A percentile compares a stretch with the other conserved stretches of the same genome.
Conservation (phyloP, 2,888 invertebrate genomes). For the Ochropacha duplaris region DNA sequence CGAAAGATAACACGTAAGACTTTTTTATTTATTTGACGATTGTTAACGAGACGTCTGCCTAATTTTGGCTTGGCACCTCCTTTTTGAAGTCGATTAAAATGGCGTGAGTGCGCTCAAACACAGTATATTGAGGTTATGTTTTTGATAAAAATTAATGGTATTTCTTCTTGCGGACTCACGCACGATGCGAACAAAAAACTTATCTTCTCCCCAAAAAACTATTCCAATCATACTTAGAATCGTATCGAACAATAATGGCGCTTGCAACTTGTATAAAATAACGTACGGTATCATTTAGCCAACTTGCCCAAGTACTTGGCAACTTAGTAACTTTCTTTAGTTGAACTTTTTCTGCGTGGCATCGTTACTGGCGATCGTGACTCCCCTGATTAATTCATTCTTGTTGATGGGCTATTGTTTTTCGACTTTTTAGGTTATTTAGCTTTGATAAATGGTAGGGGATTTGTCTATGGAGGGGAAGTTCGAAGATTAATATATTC, state of each 20-base stretch:
- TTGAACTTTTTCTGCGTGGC: constrained; percentile 63
- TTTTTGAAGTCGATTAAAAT: no score
- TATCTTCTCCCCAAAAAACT: constrained; percentile 30
- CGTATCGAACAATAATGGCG: constrained; percentile 44
- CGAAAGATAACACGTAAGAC: no score
- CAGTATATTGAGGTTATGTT: no score
- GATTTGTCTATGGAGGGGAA: constrained; percentile 46
- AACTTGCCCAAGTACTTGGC: constrained; percentile 23
- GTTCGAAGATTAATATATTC: constrained; percentile 37
- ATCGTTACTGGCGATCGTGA: constrained; percentile 75
- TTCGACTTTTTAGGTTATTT: constrained; percentile 51
- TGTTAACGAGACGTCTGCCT: no score
- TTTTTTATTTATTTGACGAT: no score
- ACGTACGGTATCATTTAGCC: constrained; percentile 57
- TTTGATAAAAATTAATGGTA: neutral
- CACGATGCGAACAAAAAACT: constrained; percentile 8
- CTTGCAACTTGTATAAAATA: constrained; percentile 57
- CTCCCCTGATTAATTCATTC: constrained; percentile 73
- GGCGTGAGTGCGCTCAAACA: no score
- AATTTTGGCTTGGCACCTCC: no score
- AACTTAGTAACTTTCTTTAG: constrained; percentile 51
- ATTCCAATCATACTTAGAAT: constrained; percentile 46
- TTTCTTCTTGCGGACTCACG: neutral
- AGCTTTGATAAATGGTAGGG: constrained; percentile 49
- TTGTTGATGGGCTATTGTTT: constrained; percentile 51